A percentile compares a stretch with the other conserved stretches of the same genome.
These are phyloP conservation scores for Mustela nigripes DNA, from an alignment of 2,113 vertebrate genomes.

Conservation along the genomic window DNA sequence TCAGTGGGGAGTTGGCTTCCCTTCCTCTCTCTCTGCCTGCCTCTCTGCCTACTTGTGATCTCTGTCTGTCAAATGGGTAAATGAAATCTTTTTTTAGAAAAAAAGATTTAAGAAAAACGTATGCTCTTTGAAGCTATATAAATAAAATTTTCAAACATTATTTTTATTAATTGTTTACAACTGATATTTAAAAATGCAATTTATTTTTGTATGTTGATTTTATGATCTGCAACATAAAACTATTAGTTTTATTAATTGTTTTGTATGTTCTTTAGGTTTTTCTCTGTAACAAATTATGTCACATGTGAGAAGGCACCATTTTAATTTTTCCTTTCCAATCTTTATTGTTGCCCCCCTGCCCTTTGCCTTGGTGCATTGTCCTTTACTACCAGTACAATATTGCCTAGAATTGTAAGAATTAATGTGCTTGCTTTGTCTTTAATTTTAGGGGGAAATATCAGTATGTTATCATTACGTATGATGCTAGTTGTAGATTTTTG, in stretches of 20 bases:
- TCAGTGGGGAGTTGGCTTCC: too few relatives aligned
- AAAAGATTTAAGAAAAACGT: too few relatives aligned
- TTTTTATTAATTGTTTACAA: background rate
- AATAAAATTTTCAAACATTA: background rate
- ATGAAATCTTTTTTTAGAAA: too few relatives aligned
- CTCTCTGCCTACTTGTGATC: too few relatives aligned
- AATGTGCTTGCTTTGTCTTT: background rate
- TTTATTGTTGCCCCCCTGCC: background rate
- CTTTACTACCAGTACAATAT: too few relatives aligned
- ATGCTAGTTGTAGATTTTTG: background rate
- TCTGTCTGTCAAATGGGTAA: too few relatives aligned
- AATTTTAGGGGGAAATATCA: background rate
- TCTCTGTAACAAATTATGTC: background rate
- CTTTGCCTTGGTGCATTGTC: background rate
- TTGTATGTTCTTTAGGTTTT: background rate
- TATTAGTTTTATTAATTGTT: background rate
- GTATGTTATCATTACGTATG: background rate
- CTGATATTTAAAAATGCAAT: background rate
- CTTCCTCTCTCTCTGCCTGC: too few relatives aligned
- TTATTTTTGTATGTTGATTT: too few relatives aligned
- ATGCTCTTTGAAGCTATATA: background rate
- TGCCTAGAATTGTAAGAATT: background rate
- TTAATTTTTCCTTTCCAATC: background rate
- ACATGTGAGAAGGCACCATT: background rate
- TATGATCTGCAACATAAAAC: background rate